phyloP scores from a whole-genome alignment of 2,113 vertebrate species.

The Oryzias melastigma region DNA sequence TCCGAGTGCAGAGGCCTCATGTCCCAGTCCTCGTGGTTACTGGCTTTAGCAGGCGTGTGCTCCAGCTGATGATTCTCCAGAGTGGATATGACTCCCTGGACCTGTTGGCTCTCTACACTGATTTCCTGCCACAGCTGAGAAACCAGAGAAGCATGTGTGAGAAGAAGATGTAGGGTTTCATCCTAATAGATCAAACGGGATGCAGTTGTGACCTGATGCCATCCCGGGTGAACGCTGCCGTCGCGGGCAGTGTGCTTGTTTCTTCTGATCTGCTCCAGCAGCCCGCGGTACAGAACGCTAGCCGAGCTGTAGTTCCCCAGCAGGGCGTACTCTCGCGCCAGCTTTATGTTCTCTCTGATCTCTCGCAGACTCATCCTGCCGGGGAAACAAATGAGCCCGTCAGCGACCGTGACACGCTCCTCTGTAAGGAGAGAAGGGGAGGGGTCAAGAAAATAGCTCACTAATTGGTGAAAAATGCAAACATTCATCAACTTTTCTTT shows the following conservation, averaged over 20 bases:
- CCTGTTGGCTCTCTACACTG: constrained; percentile 88
- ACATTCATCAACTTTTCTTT: too few species aligned
- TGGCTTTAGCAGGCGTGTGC: constrained; percentile 82
- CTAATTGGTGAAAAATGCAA: too few species aligned
- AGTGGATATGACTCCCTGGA: constrained; percentile 93
- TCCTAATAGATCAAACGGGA: background rate
- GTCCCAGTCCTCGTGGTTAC: constrained; percentile 77
- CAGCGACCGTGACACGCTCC: too few species aligned
- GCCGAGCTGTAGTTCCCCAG: constrained; percentile 97
- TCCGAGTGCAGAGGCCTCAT: constrained; percentile 88
- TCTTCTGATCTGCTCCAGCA: constrained; percentile 93
- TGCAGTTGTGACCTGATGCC: constrained; percentile 87
- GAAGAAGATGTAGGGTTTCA: background rate
- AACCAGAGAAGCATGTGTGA: constrained; percentile 15
- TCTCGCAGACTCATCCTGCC: constrained; percentile 91
- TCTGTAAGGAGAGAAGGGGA: too few species aligned
- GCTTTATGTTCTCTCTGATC: constrained; percentile 94
- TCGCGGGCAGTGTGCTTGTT: constrained; percentile 86
- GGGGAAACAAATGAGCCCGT: background rate
- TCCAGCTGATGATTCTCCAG: constrained; percentile 91
- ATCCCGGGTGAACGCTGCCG: constrained; percentile 85
- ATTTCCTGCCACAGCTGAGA: constrained; percentile 93
- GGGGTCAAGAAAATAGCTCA: too few species aligned
- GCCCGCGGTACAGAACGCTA: constrained; percentile 90
- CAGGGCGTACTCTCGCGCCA: constrained; percentile 94